Conservation (phyloP, 2,797 vertebrate species). For the Morus bassanus region DNA sequence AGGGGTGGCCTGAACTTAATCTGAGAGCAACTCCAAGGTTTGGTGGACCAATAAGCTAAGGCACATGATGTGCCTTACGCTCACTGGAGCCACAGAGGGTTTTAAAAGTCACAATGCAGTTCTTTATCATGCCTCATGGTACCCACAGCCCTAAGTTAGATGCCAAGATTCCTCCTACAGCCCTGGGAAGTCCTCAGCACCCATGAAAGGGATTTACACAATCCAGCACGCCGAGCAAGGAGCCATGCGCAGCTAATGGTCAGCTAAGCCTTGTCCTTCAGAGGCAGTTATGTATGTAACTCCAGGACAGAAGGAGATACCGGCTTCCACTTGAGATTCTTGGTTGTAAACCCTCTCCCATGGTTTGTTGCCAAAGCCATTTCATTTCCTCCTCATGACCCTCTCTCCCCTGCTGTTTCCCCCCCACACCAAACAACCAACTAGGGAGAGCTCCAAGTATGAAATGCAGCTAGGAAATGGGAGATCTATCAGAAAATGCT, state of each 20-base stretch:
- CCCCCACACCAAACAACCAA: not conserved
- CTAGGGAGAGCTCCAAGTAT: not conserved
- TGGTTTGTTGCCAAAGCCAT: not conserved
- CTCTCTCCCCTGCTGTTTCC: not conserved
- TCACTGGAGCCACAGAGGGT: not conserved
- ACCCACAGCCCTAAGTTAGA: not conserved
- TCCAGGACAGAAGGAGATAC: not conserved
- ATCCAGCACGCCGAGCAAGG: not conserved
- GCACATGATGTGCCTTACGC: not conserved
- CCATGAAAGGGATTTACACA: not conserved
- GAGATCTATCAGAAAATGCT: not conserved
- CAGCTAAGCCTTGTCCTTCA: not conserved
- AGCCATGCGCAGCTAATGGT: not conserved
- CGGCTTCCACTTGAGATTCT: not conserved
- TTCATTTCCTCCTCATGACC: not conserved
- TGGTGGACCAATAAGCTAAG: not conserved
- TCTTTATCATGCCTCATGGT: not conserved
- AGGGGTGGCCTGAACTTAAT: not conserved
- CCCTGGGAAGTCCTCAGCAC: not conserved
- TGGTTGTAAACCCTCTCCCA: not conserved
- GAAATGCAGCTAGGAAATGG: not conserved
- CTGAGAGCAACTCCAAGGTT: not conserved
- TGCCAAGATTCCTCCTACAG: not conserved
- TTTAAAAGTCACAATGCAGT: slow-evolving; percentile 8
- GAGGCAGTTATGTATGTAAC: rapidly evolving